Base-by-base conservation (phyloP, 1,140 invertebrate genomes). In the Acromyrmex echinatior region DNA sequence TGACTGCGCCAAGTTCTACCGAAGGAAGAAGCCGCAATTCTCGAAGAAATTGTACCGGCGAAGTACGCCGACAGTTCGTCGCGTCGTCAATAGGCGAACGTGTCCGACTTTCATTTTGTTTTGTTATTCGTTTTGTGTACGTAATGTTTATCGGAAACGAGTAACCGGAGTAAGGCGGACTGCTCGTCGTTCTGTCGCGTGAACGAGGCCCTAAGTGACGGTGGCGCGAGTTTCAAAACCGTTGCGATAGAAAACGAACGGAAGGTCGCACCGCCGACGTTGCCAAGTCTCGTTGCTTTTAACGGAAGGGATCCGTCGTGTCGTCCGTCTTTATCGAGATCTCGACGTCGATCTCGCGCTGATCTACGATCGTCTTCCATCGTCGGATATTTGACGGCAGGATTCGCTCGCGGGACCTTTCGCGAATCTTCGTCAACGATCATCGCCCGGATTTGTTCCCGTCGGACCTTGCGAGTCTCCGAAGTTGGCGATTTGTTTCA, bases 1-100 rank as follows among this genome's bases (percentile, higher is more conserved):
- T 84, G 80, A 84, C 70, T 51, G 56, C 70, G 25, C 70, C 56
- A 49, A 25, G n/a, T 66, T 60, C 68, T n/a, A 10, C 18, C n/a
- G 62, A 12, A 16, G 39, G 12, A 73, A 18, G 65, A 53, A 5
- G 66, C 35, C 35, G 14, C 63, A 7, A 9, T 70, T 70, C 21
- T 14, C n/a, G 49, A n/a, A 31, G 35, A 21, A 49, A 12, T 12
- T 5, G 51, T 28, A 25, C 28, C 25, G 51, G 21, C 56, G 79
- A 53, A 51, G 49, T 6, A 35, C 49, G 49, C 49, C 49, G 49
- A 4, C 49, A 51, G 49, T 51, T 51, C 14, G 49, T 14, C 12
- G 49, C 14, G 7, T 66, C 39, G 58, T 25, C 21, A 35, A 10
- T 35, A 63, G 35, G 49, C 51, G 31, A 10, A 18, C 71, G 51